phyloP scores from a whole-genome alignment of 2,113 vertebrate genomes.

The Campylorhamphus procurvoides region DNA sequence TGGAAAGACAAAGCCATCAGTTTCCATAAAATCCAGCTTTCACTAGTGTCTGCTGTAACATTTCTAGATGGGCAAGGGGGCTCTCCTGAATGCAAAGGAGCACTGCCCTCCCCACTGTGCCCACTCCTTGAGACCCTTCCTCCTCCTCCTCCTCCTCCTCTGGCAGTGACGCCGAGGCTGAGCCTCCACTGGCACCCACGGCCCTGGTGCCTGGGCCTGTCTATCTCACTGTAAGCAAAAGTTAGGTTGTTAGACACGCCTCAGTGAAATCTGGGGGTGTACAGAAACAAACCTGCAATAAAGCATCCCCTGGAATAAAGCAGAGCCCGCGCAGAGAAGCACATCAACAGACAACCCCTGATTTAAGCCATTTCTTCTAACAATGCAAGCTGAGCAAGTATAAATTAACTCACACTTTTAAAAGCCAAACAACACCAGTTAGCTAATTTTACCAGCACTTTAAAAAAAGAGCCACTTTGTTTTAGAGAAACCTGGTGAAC shows the following conservation, averaged over 20 bases:
- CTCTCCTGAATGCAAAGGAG: conserved; percentile 62
- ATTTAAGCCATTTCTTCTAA: conserved; percentile 59
- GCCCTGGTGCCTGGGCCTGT: background rate
- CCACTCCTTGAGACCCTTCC: background rate
- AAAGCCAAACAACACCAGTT: conserved; percentile 45
- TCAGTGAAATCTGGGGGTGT: conserved; percentile 59
- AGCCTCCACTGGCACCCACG: background rate
- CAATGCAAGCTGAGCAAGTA: conserved; percentile 50
- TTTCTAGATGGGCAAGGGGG: conserved; percentile 33
- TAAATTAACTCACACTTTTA: conserved; percentile 53
- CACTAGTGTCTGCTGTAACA: background rate
- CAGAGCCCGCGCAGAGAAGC: conserved; percentile 9
- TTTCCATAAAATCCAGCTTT: conserved; percentile 57
- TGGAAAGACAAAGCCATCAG: conserved; percentile 52
- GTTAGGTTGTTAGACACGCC: conserved; percentile 50
- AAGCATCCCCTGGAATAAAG: conserved; percentile 50
- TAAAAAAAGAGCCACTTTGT: background rate
- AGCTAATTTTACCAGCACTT: conserved; percentile 47
- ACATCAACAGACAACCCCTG: conserved; percentile 60
- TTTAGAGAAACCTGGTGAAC: background rate
- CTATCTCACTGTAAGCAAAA: conserved; percentile 22
- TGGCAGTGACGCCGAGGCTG: fast-evolving
- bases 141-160: background rate
- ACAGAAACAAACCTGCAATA: conserved; percentile 60
- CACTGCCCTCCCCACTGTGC: background rate